Conservation (phyloP, 2,888 invertebrate genomes). For the Nephrotoma flavescens region DNA sequence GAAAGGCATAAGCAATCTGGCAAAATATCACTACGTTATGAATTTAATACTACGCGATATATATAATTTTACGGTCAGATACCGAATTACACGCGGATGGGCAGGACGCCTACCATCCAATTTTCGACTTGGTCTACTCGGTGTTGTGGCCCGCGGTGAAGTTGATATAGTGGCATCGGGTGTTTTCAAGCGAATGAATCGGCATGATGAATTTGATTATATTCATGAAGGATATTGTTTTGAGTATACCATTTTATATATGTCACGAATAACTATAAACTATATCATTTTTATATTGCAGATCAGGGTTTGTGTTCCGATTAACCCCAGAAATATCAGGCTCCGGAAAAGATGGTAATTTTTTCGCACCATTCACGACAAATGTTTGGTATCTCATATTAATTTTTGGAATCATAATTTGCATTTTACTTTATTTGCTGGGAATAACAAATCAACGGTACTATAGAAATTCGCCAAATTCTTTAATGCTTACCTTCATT, state of each 20-base stretch:
- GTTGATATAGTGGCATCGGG: slow-evolving; percentile 27
- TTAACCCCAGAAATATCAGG: slow-evolving; percentile 23
- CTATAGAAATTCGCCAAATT: neutral
- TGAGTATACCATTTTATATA: slow-evolving; percentile 11
- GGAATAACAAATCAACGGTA: neutral
- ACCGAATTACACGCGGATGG: slow-evolving; percentile 28
- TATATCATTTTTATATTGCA: neutral
- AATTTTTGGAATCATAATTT: neutral
- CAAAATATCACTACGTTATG: slow-evolving; percentile 25
- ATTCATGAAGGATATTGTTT: slow-evolving; percentile 29
- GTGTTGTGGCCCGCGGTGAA: slow-evolving; percentile 25
- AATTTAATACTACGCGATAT: slow-evolving; percentile 19
- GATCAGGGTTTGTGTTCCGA: slow-evolving; percentile 23
- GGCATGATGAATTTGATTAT: slow-evolving; percentile 25
- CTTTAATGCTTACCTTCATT: neutral
- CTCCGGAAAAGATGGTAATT: slow-evolving; percentile 20
- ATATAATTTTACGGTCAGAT: slow-evolving; percentile 25
- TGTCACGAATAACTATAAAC: neutral
- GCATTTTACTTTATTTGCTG: neutral
- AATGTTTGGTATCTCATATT: slow-evolving; percentile 20
- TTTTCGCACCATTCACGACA: slow-evolving; percentile 24
- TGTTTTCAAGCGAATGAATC: slow-evolving; percentile 24
- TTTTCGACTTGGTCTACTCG: slow-evolving; percentile 25
- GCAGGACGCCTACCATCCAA: slow-evolving; percentile 22
- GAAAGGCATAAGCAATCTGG: slow-evolving; percentile 22